Conservation (phyloP, 2,797 vertebrate species). For the Macropus fuliginosus region DNA sequence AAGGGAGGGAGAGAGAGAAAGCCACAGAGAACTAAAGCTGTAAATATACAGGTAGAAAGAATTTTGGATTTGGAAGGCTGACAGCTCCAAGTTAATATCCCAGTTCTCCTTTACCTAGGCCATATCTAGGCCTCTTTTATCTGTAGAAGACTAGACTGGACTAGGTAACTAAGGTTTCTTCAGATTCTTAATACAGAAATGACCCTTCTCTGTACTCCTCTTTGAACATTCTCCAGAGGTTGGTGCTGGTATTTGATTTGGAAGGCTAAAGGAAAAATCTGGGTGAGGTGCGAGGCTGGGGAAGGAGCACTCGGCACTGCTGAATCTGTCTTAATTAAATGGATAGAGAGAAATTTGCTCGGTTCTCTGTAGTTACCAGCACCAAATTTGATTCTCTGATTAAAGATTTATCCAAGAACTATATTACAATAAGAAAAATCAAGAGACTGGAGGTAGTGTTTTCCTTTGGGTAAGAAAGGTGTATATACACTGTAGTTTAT, state of each 20-base stretch:
- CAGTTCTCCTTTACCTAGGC: not conserved
- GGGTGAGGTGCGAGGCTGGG: conserved; percentile 22
- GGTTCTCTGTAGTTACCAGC: conserved; percentile 20
- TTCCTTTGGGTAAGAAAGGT: not conserved
- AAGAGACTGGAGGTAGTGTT: not conserved
- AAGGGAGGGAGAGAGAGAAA: not conserved
- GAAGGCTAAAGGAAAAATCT: conserved; percentile 1
- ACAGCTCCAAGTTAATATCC: not conserved
- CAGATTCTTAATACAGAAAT: not conserved
- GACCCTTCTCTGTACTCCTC: not conserved
- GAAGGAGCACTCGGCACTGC: not conserved
- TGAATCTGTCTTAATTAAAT: conserved; percentile 25
- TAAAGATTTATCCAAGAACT: not conserved
- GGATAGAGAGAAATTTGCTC: conserved; percentile 25
- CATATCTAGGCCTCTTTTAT: not conserved
- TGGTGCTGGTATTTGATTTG: conserved; percentile 8
- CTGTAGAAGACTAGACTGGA: not conserved
- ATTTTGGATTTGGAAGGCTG: not conserved
- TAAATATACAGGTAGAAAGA: not conserved
- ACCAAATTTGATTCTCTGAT: conserved; percentile 27
- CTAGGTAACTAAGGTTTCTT: not conserved
- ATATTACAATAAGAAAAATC: conserved; percentile 20
- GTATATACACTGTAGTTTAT: not conserved
- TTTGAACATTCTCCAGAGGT: not conserved
- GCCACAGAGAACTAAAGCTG: not conserved